These are phyloP conservation scores for Porphyrio hochstetteri DNA, from an alignment of 2,113 vertebrate genomes.

Conservation along the genomic window DNA sequence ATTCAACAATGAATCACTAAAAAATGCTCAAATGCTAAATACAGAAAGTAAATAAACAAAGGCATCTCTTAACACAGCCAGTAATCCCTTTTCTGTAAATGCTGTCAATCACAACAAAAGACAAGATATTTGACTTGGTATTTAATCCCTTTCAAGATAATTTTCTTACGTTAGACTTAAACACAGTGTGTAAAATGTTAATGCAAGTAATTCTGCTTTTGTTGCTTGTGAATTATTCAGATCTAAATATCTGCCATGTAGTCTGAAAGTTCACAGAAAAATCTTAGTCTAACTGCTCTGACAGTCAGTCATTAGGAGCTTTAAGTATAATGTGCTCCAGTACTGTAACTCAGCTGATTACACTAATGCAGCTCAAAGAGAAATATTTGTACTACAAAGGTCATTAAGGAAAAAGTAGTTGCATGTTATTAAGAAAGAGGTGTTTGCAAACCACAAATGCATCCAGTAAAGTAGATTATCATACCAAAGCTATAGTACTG, in stretches of 20 bases:
- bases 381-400: background rate
- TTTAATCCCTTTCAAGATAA: background rate
- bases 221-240: background rate
- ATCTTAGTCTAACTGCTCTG: background rate
- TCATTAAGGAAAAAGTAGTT: background rate
- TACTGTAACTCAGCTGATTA: background rate
- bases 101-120: background rate
- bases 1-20: background rate
- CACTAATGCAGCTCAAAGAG: background rate
- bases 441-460: background rate
- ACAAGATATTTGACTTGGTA: background rate
- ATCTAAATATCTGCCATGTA: background rate
- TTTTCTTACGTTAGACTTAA: background rate
- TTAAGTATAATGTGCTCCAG: background rate
- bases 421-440: background rate
- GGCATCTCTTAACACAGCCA: background rate
- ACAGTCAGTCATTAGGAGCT: background rate
- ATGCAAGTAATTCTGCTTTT: background rate
- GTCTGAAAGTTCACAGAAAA: background rate
- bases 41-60: background rate
- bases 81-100: background rate
- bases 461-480: background rate
- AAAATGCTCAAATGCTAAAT: background rate
- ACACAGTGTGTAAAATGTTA: background rate
- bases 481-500: background rate